Conservation (phyloP, 1,140 invertebrate genomes). For the Dendroctonus valens region DNA sequence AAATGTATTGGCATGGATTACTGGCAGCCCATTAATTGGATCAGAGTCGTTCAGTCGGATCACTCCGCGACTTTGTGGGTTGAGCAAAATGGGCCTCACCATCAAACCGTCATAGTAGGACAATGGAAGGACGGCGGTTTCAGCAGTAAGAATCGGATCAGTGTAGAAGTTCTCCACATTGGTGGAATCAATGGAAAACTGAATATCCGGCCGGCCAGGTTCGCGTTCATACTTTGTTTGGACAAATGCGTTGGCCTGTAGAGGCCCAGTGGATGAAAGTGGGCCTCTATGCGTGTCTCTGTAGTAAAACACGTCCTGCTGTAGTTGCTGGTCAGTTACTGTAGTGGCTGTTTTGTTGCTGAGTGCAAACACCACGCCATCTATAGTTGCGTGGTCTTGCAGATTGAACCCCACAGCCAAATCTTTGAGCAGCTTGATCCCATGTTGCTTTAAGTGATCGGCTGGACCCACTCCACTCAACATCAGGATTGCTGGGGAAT, state of each 20-base stretch:
- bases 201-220: constrained; percentile 60
- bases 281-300: constrained; percentile 51
- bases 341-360: constrained; percentile 55
- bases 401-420: constrained; percentile 72
- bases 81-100: constrained; percentile 52
- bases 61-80: constrained; percentile 60
- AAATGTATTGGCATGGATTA: constrained; percentile 68
- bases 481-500: constrained; percentile 72
- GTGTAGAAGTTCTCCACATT: constrained; percentile 51
- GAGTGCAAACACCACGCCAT: constrained; percentile 57
- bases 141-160: constrained; percentile 54
- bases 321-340: constrained; percentile 54
- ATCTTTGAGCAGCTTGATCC: constrained; percentile 61
- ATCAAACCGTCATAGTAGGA: constrained; percentile 54
- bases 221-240: constrained; percentile 51
- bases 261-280: constrained; percentile 53
- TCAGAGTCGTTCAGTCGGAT: constrained; percentile 57
- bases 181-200: constrained; percentile 61
- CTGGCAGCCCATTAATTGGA: constrained; percentile 59
- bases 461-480: constrained; percentile 72
- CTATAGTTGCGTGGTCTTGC: constrained; percentile 70
- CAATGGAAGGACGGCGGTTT: constrained; percentile 53
- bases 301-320: constrained; percentile 56
- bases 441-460: constrained; percentile 57
- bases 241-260: constrained; percentile 56